Percentiles rank a stretch among this genome's conserved stretches.
Conservation (phyloP, 2,113 vertebrate genomes). For the Microtus montanus region DNA sequence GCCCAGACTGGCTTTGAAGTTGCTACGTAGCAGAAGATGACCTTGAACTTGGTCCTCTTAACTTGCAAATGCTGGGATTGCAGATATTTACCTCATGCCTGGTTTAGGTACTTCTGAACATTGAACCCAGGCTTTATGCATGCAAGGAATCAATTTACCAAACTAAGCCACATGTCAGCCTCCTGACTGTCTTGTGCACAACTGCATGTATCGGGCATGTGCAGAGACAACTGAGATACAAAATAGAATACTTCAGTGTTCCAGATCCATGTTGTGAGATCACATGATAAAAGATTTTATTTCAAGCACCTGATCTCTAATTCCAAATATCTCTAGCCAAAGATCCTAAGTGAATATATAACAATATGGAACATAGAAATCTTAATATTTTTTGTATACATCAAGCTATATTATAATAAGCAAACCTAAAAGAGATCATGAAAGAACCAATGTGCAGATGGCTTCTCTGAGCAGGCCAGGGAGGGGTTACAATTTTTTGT, state of each 20-base stretch:
- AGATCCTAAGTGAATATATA: neutral
- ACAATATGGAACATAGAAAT: neutral
- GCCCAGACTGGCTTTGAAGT: neutral
- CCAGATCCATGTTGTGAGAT: neutral
- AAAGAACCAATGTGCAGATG: neutral
- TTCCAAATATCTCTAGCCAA: neutral
- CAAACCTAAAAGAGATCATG: neutral
- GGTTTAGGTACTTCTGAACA: too few species aligned
- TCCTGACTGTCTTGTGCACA: neutral
- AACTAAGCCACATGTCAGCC: neutral
- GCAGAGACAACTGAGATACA: neutral
- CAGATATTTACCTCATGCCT: neutral
- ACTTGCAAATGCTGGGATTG: neutral
- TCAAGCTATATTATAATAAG: neutral
- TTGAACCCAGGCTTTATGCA: neutral
- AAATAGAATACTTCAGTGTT: neutral
- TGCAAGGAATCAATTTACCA: neutral
- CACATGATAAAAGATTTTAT: neutral
- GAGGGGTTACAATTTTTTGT: neutral
- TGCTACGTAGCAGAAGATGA: neutral
- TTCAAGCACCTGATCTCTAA: neutral
- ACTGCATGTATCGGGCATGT: neutral
- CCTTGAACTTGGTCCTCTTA: neutral
- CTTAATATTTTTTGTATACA: neutral
- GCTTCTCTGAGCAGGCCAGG: neutral